A percentile compares a stretch with the other conserved stretches of the same genome.
Evolutionary conservation across 37 sponge, comb jelly and placozoan genomes (phyloP).

Genomic region (Beroe forskalii): DNA sequence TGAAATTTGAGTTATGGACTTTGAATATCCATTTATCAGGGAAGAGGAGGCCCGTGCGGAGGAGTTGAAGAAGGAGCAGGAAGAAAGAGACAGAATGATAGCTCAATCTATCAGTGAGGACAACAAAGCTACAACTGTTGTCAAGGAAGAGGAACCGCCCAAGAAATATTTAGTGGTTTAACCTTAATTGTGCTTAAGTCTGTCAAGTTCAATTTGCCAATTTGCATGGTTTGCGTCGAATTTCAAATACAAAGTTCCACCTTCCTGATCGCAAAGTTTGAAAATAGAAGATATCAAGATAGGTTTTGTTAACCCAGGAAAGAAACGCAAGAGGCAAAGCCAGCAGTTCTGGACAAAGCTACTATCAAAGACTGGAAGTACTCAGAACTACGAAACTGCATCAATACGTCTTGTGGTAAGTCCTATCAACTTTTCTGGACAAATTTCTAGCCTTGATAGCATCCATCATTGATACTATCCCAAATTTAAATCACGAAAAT

Average conservation of each 20-base stretch:
- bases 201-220: too few species aligned
- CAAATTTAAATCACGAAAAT: too few species aligned
- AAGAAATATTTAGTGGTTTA: not conserved
- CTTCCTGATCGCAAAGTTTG: too few species aligned
- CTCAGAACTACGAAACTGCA: constrained; percentile 91
- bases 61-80: constrained; percentile 67
- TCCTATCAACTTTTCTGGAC: too few species aligned
- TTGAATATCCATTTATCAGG: not conserved
- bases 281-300: too few species aligned
- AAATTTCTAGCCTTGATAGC: too few species aligned
- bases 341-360: constrained; percentile 67
- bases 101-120: constrained; percentile 56
- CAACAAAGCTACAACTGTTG: not conserved
- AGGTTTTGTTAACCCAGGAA: too few species aligned
- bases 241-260: too few species aligned
- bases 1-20: too few species aligned
- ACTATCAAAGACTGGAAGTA: constrained; percentile 89
- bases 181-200: too few species aligned
- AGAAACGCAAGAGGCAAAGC: constrained; percentile 24
- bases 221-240: too few species aligned
- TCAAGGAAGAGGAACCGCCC: not conserved
- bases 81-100: constrained; percentile 69
- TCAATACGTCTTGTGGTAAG: constrained; percentile 91
- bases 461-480: too few species aligned
- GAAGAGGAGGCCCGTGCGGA: constrained; percentile 46